Evolutionary conservation across 2,888 invertebrate genomes (phyloP).

Genomic region (Sylvicola fuscatus): DNA sequence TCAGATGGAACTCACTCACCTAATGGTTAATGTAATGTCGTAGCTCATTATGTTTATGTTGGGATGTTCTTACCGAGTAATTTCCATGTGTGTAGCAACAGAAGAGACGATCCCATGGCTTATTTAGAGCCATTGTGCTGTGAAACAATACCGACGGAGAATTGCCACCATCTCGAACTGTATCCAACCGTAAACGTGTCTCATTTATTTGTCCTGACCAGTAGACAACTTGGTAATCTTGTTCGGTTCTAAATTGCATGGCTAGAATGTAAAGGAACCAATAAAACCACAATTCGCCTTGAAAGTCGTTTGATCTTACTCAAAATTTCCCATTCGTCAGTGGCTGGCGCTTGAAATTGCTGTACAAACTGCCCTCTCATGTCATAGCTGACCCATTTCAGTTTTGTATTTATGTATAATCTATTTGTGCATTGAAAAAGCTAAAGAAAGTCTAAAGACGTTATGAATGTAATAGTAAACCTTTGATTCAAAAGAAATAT

Average conservation of each 20-base stretch:
- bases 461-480: constrained; percentile 9
- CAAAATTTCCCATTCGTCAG: constrained; percentile 49
- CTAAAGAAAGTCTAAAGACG: no score
- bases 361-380: constrained; percentile 53
- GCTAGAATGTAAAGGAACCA: constrained; percentile 22
- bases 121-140: constrained; percentile 44
- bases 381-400: constrained; percentile 56
- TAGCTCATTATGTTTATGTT: no score
- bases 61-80: constrained; percentile 34
- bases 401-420: constrained; percentile 56
- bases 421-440: constrained; percentile 9
- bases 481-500: constrained; percentile 44
- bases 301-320: constrained; percentile 25
- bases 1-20: constrained; percentile 2
- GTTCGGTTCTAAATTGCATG: constrained; percentile 49
- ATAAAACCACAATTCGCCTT: not conserved
- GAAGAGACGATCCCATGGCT: constrained; percentile 41
- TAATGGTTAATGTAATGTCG: not conserved
- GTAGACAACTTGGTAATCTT: constrained; percentile 49
- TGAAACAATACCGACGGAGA: constrained; percentile 16
- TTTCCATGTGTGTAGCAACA: constrained; percentile 44
- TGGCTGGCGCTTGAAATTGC: constrained; percentile 35
- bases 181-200: constrained; percentile 44
- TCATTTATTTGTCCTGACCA: constrained; percentile 72
- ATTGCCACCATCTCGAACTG: constrained; percentile 22